These are phyloP conservation scores for Antennarius striatus DNA, from an alignment of 2,113 vertebrate genomes.

Conservation along the genomic window DNA sequence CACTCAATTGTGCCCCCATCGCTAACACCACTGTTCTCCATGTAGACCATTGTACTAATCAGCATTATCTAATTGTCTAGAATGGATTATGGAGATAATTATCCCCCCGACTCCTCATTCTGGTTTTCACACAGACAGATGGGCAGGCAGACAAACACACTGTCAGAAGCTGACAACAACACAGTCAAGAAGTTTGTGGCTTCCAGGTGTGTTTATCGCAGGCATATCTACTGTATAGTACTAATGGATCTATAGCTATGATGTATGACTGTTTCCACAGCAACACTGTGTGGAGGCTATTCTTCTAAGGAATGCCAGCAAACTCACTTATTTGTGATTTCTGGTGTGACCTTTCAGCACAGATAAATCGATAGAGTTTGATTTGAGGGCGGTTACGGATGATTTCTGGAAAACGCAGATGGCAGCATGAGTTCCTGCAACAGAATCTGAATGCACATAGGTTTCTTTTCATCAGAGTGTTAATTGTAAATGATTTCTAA, in stretches of 20 bases:
- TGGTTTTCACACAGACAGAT: constrained; percentile 46
- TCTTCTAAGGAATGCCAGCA: not conserved
- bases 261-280: not conserved
- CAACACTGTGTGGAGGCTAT: not conserved
- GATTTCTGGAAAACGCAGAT: too few relatives aligned
- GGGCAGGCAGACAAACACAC: constrained; percentile 25
- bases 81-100: constrained; percentile 78
- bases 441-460: not conserved
- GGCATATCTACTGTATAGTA: not conserved
- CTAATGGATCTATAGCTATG: not conserved
- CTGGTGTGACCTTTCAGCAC: too few relatives aligned
- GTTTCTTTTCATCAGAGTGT: not conserved
- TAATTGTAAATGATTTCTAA: not conserved
- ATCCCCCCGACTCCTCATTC: constrained; percentile 66
- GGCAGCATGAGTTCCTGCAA: not conserved
- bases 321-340: too few relatives aligned
- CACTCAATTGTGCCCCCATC: constrained; percentile 21
- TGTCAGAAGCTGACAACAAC: constrained; percentile 9
- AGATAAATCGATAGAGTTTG: too few relatives aligned
- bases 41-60: constrained; percentile 72
- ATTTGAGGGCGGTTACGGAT: too few relatives aligned
- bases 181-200: constrained; percentile 6
- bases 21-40: constrained; percentile 43
- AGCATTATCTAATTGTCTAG: constrained; percentile 73
- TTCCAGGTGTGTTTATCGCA: not conserved